phyloP scores from a whole-genome alignment of 2,888 invertebrate species.

The Erpobdella octoculata region DNA sequence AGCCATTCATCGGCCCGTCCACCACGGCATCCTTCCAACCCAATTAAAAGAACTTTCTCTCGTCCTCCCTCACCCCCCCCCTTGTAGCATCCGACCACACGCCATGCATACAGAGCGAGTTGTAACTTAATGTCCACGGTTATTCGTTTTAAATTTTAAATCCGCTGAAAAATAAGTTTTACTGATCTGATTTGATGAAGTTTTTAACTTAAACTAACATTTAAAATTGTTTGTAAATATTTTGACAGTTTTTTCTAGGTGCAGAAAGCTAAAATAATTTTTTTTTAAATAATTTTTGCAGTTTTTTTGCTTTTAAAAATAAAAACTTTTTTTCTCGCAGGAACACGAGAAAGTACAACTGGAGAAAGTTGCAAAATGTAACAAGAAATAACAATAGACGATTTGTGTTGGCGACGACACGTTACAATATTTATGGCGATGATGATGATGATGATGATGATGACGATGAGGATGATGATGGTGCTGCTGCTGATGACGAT shows the following conservation, averaged over 20 bases:
- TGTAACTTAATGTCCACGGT: not conserved
- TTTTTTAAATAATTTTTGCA: not conserved
- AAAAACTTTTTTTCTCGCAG: not conserved
- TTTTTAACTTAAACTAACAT: not conserved
- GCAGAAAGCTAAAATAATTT: not conserved
- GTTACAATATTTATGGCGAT: not conserved
- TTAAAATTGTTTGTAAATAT: not conserved
- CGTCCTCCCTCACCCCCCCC: too few species aligned
- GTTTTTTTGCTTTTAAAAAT: not conserved
- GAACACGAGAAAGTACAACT: not conserved
- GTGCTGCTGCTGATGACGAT: not conserved
- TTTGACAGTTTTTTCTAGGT: not conserved
- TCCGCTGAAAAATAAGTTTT: not conserved
- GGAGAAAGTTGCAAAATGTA: conserved; percentile 6
- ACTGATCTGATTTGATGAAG: not conserved
- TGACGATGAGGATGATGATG: not conserved
- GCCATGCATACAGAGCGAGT: too few species aligned
- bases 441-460: conserved; percentile 19
- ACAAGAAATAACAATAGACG: not conserved
- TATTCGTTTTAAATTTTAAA: not conserved
- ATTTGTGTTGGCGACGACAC: not conserved
- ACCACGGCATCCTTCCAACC: too few species aligned
- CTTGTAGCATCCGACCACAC: too few species aligned
- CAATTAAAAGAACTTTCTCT: too few species aligned
- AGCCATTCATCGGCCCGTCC: too few species aligned